Evolutionary conservation across 2,888 invertebrate genomes (phyloP), one percentile per base, ranked within the genome.

Genomic region (Cotesia congregata): DNA sequence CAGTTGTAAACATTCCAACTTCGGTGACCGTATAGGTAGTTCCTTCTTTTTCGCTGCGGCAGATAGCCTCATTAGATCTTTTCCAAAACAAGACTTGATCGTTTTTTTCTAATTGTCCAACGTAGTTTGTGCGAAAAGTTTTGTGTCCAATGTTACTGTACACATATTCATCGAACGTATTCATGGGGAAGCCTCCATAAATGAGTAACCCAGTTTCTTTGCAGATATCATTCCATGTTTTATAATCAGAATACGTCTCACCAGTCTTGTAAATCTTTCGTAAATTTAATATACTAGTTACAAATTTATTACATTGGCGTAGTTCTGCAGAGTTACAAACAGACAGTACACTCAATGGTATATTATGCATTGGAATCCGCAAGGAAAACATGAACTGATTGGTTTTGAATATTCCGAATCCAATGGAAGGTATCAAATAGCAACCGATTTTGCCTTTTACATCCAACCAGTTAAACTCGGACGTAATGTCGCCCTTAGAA

Each of bases 1-100:
- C 0, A 1, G 0, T 2, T 4, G 50, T 50, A 50, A 9, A 12
- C 0, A 50, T 12, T 50, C 50, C 50, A 3, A 50, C 50, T 50
- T 50, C 50, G 4, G 50, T 50, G 50, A 50, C 12, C 12, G 7
- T 9, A 7, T 50, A 50, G 12, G 6, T 2, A 30, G 0, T 30
- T 3, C 30, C 30, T 2, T 30, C 3, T 2, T 30, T 0, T 30
- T 30, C 30, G 3, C 0, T 30, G 3, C 0, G 0, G 3, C 30
- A 30, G 50, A 50, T 50, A 4, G 7, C 50, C 1, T 9, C 50
- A 12, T 7, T 12, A 6, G 50, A 9, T 1, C 50, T 50, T 50
- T 50, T 50, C 50, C 50, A 50, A 50, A 50, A 50, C 50, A 50
- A 12, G 2, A 50, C 50, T 6, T 50, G 50, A 50, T 50, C 1